phyloP scores from a whole-genome alignment of 2,113 vertebrate genomes.

The human (Homo sapiens) region GRCh38 chr5:4182001-4182500 shows the following conservation, averaged over 20 bases:
- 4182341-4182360: neutral
- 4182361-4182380: accelerated
- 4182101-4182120: too few species aligned
- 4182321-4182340: too few species aligned
- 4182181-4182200: neutral
- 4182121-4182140: accelerated
- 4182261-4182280: neutral
- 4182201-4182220: neutral
- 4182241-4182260: neutral
- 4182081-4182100: neutral
- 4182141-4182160: accelerated
- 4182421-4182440: accelerated
- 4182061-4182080: neutral
- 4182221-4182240: neutral
- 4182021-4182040: neutral
- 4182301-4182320: accelerated
- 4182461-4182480: accelerated
- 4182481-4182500: neutral
- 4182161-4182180: neutral
- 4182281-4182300: too few species aligned
- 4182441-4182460: accelerated
- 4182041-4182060: neutral
- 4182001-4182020: neutral
- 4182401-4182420: too few species aligned
- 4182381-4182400: too few species aligned